Evolutionary conservation across 2,113 vertebrate species (phyloP).

Genomic region (Ophthalmolycus amberensis): DNA sequence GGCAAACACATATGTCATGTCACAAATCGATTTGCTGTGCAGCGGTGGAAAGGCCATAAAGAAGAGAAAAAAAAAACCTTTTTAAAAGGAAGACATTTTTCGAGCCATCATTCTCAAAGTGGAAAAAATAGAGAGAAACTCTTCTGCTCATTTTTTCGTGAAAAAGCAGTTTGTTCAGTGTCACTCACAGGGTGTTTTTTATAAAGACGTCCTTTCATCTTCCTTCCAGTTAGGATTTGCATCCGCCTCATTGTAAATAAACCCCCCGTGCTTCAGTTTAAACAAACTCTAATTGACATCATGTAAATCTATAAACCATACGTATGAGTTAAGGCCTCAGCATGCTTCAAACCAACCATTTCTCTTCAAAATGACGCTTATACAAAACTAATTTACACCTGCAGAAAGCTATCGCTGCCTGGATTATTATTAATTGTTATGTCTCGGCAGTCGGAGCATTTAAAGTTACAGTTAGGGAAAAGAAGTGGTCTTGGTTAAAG

Average conservation of each 20-base stretch:
- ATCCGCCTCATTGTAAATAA: neutral
- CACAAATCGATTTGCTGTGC: constrained; percentile 70
- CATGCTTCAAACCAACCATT: neutral
- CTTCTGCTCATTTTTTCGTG: neutral
- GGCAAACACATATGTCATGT: constrained; percentile 74
- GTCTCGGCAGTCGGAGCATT: neutral
- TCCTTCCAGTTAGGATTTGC: neutral
- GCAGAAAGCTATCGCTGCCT: too few species aligned
- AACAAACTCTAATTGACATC: neutral
- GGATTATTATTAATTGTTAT: neutral
- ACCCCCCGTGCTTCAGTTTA: neutral
- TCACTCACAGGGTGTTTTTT: constrained; percentile 5
- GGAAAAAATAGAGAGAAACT: neutral
- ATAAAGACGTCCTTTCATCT: constrained; percentile 1
- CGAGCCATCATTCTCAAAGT: constrained; percentile 44
- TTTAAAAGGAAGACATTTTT: constrained; percentile 50
- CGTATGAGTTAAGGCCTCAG: neutral
- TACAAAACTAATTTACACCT: neutral
- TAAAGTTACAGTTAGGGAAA: neutral
- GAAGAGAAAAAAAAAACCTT: constrained; percentile 50
- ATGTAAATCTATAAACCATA: neutral
- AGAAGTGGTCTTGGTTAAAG: neutral
- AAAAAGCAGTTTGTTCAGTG: neutral
- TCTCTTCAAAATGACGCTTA: neutral
- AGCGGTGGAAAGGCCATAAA: constrained; percentile 31